phyloP scores from a whole-genome alignment of 2,888 invertebrate species.

The Polydrusus cervinus region DNA sequence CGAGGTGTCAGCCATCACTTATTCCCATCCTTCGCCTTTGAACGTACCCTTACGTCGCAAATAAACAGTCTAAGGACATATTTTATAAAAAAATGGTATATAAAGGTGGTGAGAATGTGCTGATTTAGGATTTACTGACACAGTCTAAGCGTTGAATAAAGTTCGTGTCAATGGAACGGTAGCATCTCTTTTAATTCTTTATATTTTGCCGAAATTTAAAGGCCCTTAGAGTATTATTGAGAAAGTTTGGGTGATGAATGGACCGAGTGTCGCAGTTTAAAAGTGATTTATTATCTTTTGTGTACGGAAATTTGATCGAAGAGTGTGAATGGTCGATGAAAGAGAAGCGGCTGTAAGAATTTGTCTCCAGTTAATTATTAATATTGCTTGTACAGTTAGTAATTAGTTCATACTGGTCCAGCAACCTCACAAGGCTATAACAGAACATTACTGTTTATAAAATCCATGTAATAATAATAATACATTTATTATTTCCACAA shows the following conservation, averaged over 20 bases:
- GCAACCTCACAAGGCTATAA: too few species aligned
- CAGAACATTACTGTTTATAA: too few species aligned
- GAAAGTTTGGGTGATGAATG: slow-evolving; percentile 52
- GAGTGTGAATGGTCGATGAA: background rate
- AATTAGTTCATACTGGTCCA: too few species aligned
- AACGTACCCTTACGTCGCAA: slow-evolving; percentile 51
- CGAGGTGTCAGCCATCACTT: slow-evolving; percentile 69
- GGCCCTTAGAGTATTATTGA: slow-evolving; percentile 55
- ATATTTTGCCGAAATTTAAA: slow-evolving; percentile 62
- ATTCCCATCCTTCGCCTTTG: slow-evolving; percentile 63
- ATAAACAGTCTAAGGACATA: slow-evolving; percentile 25
- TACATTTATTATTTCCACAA: too few species aligned
- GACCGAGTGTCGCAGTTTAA: slow-evolving; percentile 50
- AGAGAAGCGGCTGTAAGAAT: background rate
- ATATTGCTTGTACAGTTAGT: too few species aligned
- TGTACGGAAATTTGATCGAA: slow-evolving; percentile 44
- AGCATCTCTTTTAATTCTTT: slow-evolving; percentile 63
- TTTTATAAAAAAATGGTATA: background rate
- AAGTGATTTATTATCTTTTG: slow-evolving; percentile 56
- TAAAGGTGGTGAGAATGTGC: slow-evolving; percentile 17
- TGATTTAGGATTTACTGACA: background rate
- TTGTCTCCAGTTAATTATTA: background rate
- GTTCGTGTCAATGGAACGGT: slow-evolving; percentile 59
- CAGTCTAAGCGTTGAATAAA: slow-evolving; percentile 42
- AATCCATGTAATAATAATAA: too few species aligned